Evolutionary conservation across 2,113 vertebrate species (phyloP).

Genomic region (Apodemus speciosus): DNA sequence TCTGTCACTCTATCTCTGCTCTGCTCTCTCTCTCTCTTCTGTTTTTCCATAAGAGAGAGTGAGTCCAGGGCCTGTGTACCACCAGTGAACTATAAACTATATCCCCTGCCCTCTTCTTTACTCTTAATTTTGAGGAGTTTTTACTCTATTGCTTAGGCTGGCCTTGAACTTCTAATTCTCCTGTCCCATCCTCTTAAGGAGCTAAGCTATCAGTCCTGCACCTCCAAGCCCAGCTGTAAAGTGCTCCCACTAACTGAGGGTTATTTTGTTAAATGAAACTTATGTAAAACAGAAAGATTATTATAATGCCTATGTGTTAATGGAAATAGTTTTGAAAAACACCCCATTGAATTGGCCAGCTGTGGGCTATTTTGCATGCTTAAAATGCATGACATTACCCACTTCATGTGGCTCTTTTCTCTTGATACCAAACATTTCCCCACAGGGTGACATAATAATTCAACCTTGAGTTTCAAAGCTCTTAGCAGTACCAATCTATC

Average conservation of each 20-base stretch:
- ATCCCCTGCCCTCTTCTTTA: not conserved
- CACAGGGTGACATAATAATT: constrained; percentile 2
- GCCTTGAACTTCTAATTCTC: not conserved
- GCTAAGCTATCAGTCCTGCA: not conserved
- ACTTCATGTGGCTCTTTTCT: not conserved
- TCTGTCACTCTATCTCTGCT: too few relatives aligned
- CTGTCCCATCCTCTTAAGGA: not conserved
- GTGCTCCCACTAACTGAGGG: not conserved
- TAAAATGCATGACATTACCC: not conserved
- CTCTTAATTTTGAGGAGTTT: not conserved
- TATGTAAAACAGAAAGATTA: not conserved
- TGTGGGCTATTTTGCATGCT: not conserved
- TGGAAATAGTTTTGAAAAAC: constrained; percentile 13
- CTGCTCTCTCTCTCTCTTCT: not conserved
- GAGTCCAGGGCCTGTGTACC: not conserved
- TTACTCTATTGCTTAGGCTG: not conserved
- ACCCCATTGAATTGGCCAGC: not conserved
- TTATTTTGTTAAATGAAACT: not conserved
- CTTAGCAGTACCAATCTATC: not conserved
- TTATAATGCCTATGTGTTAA: not conserved
- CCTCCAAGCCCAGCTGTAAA: not conserved
- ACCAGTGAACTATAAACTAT: not conserved
- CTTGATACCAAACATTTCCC: constrained; percentile 18
- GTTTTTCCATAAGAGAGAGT: not conserved
- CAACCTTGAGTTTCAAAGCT: constrained; percentile 57